Base-by-base conservation (phyloP, 2,113 vertebrate genomes). In the Benitochromis conjunctus region DNA sequence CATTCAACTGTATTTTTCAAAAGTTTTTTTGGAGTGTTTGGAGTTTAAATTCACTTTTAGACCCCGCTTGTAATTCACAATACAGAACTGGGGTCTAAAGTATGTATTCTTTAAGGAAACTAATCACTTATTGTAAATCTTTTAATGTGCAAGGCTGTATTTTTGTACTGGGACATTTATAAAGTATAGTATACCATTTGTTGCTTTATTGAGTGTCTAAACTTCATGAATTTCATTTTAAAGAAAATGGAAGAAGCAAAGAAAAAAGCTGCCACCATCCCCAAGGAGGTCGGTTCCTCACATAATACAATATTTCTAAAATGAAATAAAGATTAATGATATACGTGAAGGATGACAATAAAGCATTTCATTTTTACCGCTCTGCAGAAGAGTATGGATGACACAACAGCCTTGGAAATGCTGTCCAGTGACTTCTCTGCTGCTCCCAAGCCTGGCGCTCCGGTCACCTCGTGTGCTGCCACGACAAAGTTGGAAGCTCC, bases 341-440 rank as follows among this genome's bases (percentile, higher is more conserved):
- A 18, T 71, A 71, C 18, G 29, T 76, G 26, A 76, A 51, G 7
- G 24, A 76, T 51, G 3, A 53, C 48, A 19, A 54, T 26, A 34
- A 21, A 74, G 24, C 1, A 10, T n/a, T 41, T 6, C 53, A 12
- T 66, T 11, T 84, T 21, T 38, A 48, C 18, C n/a, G 3, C 8
- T 31, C 76, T 64, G 84, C 78, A 94, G 91, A 58, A 85, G 26
- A 41, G 81, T 21, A 80, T 97, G 87, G 95, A 95, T 87, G 95
- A 96, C 1, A 80, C 78, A 16, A 34, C 84, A 16, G 96, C 96
- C 9, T 82, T 96, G 56, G 94, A 95, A 9, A 5, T 95, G 81
- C 93, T 97, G 53, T 95, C 96, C 38, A 18, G 86, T 41, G 95
- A 95, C 19, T 96, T 97, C 71, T 56, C 19, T 21, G 5, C 34